Conservation (phyloP, 2,113 vertebrate genomes). For the Neolamprologus sp. region DNA sequence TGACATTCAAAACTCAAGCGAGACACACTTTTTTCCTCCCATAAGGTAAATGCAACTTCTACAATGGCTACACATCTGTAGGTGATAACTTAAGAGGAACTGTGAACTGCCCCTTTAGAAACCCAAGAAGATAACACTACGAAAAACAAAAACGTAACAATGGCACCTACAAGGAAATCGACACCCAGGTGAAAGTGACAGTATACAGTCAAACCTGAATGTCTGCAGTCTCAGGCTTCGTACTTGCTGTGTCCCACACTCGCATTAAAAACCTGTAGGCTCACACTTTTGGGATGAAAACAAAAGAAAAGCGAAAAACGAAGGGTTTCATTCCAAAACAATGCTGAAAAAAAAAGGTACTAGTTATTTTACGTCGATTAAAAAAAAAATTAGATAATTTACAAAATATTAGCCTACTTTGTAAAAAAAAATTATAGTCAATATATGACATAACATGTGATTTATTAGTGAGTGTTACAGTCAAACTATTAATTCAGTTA, state of each 20-base stretch:
- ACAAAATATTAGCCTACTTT: neutral
- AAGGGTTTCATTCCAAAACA: slow-evolving; percentile 65
- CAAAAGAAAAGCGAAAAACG: slow-evolving; percentile 21
- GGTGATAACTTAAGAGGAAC: slow-evolving; percentile 20
- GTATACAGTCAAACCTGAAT: slow-evolving; percentile 19
- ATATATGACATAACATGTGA: neutral
- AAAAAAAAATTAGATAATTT: neutral
- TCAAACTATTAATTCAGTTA: slow-evolving; percentile 5
- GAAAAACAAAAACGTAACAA: neutral
- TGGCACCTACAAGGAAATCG: slow-evolving; percentile 13
- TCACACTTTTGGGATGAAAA: slow-evolving; percentile 56
- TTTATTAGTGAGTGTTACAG: slow-evolving; percentile 3
- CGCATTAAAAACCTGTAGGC: neutral
- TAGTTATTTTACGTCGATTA: neutral
- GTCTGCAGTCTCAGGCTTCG: slow-evolving; percentile 36
- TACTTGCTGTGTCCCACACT: neutral
- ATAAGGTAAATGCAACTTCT: neutral
- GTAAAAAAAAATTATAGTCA: neutral
- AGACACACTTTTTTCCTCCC: neutral
- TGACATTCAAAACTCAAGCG: neutral
- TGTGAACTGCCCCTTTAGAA: slow-evolving; percentile 4
- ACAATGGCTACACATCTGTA: neutral
- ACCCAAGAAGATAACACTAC: neutral
- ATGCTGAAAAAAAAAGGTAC: neutral
- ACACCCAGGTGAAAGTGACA: slow-evolving; percentile 35